Evolutionary conservation across 2,888 invertebrate species (phyloP), one percentile per base, ranked within the genome.

Genomic region (Melieria crassipennis): DNA sequence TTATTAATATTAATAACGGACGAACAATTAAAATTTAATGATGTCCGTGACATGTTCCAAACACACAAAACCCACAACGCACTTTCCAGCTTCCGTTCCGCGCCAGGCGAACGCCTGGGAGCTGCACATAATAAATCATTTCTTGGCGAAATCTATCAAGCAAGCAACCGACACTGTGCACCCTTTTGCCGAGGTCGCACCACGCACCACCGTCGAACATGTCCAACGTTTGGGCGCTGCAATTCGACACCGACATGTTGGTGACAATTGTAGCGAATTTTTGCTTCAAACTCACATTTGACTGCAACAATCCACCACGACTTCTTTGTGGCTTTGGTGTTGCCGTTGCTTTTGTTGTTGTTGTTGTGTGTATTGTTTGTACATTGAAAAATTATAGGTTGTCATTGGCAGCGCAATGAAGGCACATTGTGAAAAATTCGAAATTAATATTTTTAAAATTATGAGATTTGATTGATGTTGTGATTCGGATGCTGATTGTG

Each of bases 361-460:
- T 10, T 57, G 57, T 11, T 42, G 5, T 42, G 11, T 58, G 30
- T 50, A 67, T 67, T 67, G 67, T 67, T 67, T 61, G 52, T 67
- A 50, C 45, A 67, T 60, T 60, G 67, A 60, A 67, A 67, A 67
- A 67, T 67, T 67, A 67, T 61, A 67, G 16, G 67, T 57, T 67
- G 67, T 61, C 67, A 67, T 61, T 60, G 60, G 60, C 67, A 67
- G 67, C 60, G 67, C 30, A 30, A 30, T 30, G 30, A 30, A 30
- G 30, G 30, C 30, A 30, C 30, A 30, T 30, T 30, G 30, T 30
- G 30, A 30, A 30, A 30, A 30, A 30, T 30, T 30, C 30, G 30
- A 30, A 30, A 30, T 30, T 30, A 30, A 30, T 30, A 30, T 30
- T 30, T 30, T 30, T 30, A 30, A 30, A 30, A 30, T 30, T 30